A percentile compares a stretch with the other conserved stretches of the same genome.
These are phyloP conservation scores for Erannis defoliaria DNA, from an alignment of 2,888 invertebrate species.

Conservation along the genomic window DNA sequence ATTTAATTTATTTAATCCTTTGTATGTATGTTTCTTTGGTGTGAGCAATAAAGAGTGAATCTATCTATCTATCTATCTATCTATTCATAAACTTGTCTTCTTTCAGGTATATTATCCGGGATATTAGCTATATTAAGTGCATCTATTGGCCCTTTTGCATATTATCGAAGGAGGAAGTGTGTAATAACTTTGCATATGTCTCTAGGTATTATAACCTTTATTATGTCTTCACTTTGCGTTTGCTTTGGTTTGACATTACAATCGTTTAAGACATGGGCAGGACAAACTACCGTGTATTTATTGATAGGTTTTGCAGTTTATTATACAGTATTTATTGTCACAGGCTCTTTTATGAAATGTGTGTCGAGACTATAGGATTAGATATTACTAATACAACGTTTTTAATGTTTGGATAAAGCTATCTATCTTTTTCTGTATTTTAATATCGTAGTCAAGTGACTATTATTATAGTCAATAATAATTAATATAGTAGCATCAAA, in stretches of 20 bases:
- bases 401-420: not conserved
- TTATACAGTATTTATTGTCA: slow-evolving; percentile 56
- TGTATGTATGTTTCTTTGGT: too few relatives aligned
- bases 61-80: not conserved
- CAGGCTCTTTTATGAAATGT: slow-evolving; percentile 57
- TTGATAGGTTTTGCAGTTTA: slow-evolving; percentile 56
- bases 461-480: too few relatives aligned
- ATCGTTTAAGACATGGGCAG: slow-evolving; percentile 54
- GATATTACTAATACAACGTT: not conserved
- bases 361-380: slow-evolving; percentile 48
- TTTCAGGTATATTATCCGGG: slow-evolving; percentile 22
- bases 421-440: not conserved
- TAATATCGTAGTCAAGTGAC: too few relatives aligned
- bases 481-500: too few relatives aligned
- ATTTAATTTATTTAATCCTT: too few relatives aligned
- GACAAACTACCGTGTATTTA: slow-evolving; percentile 39
- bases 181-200: slow-evolving; percentile 51
- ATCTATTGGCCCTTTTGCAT: slow-evolving; percentile 48
- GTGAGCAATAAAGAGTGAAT: not conserved
- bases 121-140: slow-evolving; percentile 46
- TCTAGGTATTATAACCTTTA: slow-evolving; percentile 60
- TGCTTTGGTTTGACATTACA: slow-evolving; percentile 50
- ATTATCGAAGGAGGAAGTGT: slow-evolving; percentile 31
- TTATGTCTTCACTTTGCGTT: slow-evolving; percentile 57
- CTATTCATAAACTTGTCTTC: not conserved